These are phyloP conservation scores for Caloenas nicobarica DNA, from an alignment of 2,113 vertebrate genomes.

Conservation along the genomic window DNA sequence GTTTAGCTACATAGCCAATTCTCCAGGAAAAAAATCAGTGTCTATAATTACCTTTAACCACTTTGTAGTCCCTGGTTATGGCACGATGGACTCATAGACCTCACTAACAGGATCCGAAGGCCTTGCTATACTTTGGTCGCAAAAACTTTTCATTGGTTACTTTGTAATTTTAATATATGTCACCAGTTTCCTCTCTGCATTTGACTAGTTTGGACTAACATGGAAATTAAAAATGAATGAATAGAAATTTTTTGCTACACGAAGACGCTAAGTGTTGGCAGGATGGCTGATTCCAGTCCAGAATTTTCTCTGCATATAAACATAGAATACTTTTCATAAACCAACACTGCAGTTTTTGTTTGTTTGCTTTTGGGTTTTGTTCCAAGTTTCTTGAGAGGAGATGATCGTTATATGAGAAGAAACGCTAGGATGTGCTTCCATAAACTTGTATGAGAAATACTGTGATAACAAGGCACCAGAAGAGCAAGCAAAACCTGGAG, in stretches of 20 bases:
- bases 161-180: not conserved
- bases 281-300: not conserved
- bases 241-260: not conserved
- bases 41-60: not conserved
- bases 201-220: not conserved
- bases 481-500: not conserved
- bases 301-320: constrained; percentile 34
- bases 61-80: not conserved
- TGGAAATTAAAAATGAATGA: not conserved
- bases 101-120: not conserved
- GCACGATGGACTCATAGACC: not conserved
- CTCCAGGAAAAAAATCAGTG: not conserved
- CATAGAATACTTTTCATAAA: constrained; percentile 12
- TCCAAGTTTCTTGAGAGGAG: not conserved
- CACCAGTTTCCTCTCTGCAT: not conserved
- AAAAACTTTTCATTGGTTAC: not conserved
- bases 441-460: not conserved
- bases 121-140: not conserved
- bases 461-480: not conserved
- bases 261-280: not conserved
- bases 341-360: not conserved
- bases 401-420: not conserved
- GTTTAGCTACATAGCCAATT: not conserved
- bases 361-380: constrained; percentile 21
- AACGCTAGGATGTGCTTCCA: not conserved